Evolutionary conservation across 2,797 vertebrate species (phyloP).

Genomic region (Cetoscarus ocellatus): DNA sequence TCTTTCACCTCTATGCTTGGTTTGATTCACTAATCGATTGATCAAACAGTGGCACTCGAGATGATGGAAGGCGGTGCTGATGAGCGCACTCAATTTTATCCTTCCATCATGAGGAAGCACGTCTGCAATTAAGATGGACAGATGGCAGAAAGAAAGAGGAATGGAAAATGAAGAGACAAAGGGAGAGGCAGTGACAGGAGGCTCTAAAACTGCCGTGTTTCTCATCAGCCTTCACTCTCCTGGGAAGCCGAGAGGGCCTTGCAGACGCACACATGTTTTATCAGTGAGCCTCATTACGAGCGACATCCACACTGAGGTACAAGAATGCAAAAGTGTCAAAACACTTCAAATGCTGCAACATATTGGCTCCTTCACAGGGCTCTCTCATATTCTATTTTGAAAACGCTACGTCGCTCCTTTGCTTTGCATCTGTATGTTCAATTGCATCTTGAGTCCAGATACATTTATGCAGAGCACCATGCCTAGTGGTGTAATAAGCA

Average conservation of each 20-base stretch:
- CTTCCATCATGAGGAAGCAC: slow-evolving; percentile 61
- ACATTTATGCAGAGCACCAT: slow-evolving; percentile 11
- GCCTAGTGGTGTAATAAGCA: slow-evolving; percentile 18
- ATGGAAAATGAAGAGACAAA: slow-evolving; percentile 56
- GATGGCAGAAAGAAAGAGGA: slow-evolving; percentile 63
- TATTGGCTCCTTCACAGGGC: slow-evolving; percentile 42
- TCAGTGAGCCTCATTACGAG: slow-evolving; percentile 72
- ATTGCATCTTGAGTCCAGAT: slow-evolving; percentile 23
- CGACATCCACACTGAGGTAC: slow-evolving; percentile 69
- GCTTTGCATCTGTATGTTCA: slow-evolving; percentile 27
- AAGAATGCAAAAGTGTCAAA: slow-evolving; percentile 68
- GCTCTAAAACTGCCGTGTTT: slow-evolving; percentile 56
- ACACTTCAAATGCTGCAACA: slow-evolving; percentile 55
- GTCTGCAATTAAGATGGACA: slow-evolving; percentile 78
- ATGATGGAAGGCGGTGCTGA: slow-evolving; percentile 73
- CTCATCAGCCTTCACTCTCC: slow-evolving; percentile 49
- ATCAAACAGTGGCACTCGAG: slow-evolving; percentile 71
- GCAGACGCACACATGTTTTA: slow-evolving; percentile 59
- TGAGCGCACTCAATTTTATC: slow-evolving; percentile 68
- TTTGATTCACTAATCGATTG: slow-evolving; percentile 76
- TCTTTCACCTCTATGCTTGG: slow-evolving; percentile 66
- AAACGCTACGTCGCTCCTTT: slow-evolving; percentile 12
- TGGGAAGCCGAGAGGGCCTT: slow-evolving; percentile 47
- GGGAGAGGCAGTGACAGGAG: slow-evolving; percentile 53
- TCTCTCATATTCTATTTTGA: slow-evolving; percentile 61